Evolutionary conservation across 2,113 vertebrate species (phyloP).

Genomic region (Nyctibius bracteatus): DNA sequence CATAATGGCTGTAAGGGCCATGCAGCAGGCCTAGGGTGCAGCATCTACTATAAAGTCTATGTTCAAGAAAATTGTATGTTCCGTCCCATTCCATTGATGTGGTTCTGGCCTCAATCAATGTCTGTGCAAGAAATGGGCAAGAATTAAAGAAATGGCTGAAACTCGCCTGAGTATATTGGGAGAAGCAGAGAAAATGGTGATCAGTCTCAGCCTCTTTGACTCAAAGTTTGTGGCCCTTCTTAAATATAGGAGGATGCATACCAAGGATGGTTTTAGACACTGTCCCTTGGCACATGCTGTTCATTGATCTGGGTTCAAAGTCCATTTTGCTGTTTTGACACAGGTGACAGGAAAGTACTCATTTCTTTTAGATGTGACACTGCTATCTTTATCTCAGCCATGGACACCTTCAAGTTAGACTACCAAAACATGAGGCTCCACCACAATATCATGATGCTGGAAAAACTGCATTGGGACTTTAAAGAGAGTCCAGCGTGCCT

Average conservation of each 20-base stretch:
- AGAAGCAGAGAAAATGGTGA: background rate
- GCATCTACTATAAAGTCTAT: background rate
- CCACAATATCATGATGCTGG: background rate
- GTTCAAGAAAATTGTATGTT: background rate
- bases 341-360: background rate
- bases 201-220: background rate
- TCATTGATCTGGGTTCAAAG: background rate
- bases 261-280: background rate
- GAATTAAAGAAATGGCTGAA: background rate
- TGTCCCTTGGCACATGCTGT: background rate
- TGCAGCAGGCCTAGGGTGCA: background rate
- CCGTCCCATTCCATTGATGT: background rate
- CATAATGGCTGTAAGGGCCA: accelerated
- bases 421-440: background rate
- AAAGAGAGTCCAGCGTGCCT: background rate
- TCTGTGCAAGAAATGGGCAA: background rate
- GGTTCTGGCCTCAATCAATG: background rate
- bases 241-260: background rate
- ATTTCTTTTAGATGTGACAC: background rate
- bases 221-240: background rate
- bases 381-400: background rate
- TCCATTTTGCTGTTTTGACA: background rate
- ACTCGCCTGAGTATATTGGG: background rate
- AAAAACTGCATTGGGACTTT: background rate
- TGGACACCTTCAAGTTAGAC: background rate